Evolutionary conservation across 2,113 vertebrate genomes (phyloP).

Genomic region (Felis chaus): DNA sequence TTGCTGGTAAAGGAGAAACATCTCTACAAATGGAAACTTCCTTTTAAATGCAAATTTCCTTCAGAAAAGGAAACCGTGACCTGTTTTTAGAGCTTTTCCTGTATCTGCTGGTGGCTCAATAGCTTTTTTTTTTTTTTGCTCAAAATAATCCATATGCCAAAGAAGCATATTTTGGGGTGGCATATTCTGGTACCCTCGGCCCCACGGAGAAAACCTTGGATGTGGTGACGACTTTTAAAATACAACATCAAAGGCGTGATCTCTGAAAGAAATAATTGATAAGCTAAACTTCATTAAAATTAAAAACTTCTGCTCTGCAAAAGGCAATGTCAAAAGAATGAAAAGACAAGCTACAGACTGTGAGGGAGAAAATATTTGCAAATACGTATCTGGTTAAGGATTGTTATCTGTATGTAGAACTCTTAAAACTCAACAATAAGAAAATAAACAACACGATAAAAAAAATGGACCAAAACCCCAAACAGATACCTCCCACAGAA

Average conservation of each 20-base stretch:
- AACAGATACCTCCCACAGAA: background rate
- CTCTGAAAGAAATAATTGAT: background rate
- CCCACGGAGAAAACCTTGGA: background rate
- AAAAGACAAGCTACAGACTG: background rate
- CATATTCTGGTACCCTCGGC: background rate
- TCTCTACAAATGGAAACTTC: background rate
- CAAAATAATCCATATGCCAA: background rate
- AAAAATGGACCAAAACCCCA: background rate
- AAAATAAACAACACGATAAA: background rate
- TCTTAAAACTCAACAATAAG: background rate
- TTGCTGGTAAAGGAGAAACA: background rate
- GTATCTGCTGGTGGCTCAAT: background rate
- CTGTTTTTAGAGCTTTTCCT: background rate
- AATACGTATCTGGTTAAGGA: background rate
- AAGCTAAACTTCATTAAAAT: conserved; percentile 1
- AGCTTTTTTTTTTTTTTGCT: background rate
- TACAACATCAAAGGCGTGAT: background rate
- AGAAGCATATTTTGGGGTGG: background rate
- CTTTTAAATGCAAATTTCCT: background rate
- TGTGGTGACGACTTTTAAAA: background rate
- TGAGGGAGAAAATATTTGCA: background rate
- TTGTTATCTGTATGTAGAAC: background rate
- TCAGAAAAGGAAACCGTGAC: background rate
- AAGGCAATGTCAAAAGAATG: background rate
- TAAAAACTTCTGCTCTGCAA: background rate